Conservation (phyloP, 2,888 invertebrate species). For the Syrista parreyssii region DNA sequence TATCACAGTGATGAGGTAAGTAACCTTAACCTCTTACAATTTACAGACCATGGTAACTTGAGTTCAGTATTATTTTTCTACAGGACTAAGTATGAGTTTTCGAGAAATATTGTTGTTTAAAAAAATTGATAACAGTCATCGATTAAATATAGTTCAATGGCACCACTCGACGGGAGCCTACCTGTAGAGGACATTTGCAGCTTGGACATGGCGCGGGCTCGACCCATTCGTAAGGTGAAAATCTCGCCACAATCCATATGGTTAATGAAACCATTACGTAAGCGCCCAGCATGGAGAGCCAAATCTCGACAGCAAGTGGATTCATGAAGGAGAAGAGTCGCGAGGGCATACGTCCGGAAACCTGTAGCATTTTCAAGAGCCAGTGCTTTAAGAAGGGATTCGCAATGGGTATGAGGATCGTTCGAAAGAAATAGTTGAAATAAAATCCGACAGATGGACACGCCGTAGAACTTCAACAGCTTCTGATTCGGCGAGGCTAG, state of each 20-base stretch:
- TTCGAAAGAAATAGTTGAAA: no score
- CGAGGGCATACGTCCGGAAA: constrained; percentile 75
- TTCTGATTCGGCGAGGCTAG: no score
- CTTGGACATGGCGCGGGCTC: constrained; percentile 72
- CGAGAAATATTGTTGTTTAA: no score
- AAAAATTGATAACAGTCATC: no score
- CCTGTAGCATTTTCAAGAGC: constrained; percentile 57
- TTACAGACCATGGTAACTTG: no score
- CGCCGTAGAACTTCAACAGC: no score
- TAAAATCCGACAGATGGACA: no score
- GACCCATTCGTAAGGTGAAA: constrained; percentile 87
- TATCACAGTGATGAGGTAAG: no score
- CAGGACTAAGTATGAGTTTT: no score
- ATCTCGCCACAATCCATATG: constrained; percentile 86
- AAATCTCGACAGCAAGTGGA: constrained; percentile 86
- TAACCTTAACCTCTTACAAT: no score
- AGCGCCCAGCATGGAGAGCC: constrained; percentile 83
- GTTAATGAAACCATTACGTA: constrained; percentile 83
- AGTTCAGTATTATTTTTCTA: no score
- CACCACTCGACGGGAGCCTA: constrained; percentile 59
- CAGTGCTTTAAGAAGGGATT: constrained; percentile 16
- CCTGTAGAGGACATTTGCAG: constrained; percentile 66
- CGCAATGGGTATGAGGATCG: no score
- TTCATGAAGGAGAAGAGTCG: constrained; percentile 87
- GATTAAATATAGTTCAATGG: not conserved